Evolutionary conservation across 2,888 invertebrate species (phyloP).

Genomic region (Pachydiplax longipennis): DNA sequence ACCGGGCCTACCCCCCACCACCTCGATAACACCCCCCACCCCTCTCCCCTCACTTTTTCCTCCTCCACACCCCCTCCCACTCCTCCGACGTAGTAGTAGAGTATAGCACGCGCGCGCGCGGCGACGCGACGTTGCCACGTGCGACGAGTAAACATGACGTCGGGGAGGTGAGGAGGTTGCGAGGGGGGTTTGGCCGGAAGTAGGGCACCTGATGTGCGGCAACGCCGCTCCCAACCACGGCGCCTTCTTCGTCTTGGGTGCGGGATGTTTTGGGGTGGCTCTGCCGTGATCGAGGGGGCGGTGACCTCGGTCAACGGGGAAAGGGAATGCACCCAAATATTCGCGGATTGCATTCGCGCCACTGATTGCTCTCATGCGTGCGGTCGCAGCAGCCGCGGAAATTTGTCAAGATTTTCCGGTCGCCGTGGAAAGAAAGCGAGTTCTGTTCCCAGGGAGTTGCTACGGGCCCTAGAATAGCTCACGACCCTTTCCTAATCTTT

Average conservation of each 20-base stretch:
- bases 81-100: slow-evolving; percentile 35
- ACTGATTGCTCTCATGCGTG: background rate
- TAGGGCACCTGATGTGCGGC: slow-evolving; percentile 45
- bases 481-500: no score
- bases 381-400: background rate
- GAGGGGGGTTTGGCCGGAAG: slow-evolving; percentile 46
- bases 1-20: slow-evolving; percentile 1
- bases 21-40: background rate
- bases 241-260: slow-evolving; percentile 45
- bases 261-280: slow-evolving; percentile 12
- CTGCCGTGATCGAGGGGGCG: slow-evolving; percentile 1
- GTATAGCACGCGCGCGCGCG: slow-evolving; percentile 43
- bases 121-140: slow-evolving; percentile 34
- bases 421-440: background rate
- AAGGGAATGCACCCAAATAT: background rate
- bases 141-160: slow-evolving; percentile 23
- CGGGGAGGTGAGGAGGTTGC: slow-evolving; percentile 22
- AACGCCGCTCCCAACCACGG: slow-evolving; percentile 45
- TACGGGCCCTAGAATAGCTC: no score
- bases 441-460: no score
- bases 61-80: slow-evolving; percentile 58
- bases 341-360: background rate
- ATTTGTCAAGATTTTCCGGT: background rate
- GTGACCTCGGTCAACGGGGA: background rate
- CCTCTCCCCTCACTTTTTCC: slow-evolving; percentile 58